Conservation (phyloP, 2,797 vertebrate genomes). For the Lerista edwardsae region DNA sequence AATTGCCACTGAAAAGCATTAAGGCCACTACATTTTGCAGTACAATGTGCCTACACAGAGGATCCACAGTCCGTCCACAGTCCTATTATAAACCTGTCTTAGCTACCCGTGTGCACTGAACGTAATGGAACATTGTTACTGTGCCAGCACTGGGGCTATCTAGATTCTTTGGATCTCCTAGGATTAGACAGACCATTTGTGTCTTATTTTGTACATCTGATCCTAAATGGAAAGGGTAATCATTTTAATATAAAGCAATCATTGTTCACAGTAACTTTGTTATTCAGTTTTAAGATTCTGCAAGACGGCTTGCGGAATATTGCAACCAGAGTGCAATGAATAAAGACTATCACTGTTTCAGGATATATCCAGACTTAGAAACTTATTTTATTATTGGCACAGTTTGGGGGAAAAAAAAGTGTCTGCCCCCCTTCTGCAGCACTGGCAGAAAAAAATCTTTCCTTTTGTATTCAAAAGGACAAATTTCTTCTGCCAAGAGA, state of each 20-base stretch:
- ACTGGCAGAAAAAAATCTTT: constrained; percentile 27
- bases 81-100: neutral
- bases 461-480: constrained; percentile 26
- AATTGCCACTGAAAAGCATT: neutral
- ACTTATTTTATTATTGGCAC: constrained; percentile 19
- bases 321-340: constrained; percentile 26
- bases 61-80: neutral
- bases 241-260: constrained; percentile 23
- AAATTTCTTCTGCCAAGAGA: constrained; percentile 34
- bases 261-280: neutral
- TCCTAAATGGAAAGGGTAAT: constrained; percentile 9
- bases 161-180: neutral
- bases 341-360: neutral
- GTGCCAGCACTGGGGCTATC: neutral
- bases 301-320: constrained; percentile 11
- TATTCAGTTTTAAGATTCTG: neutral
- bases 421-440: neutral
- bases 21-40: neutral
- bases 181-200: neutral
- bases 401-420: constrained; percentile 14
- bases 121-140: neutral
- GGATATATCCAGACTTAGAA: constrained; percentile 19
- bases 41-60: neutral
- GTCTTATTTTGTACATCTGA: neutral
- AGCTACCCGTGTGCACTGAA: neutral